phyloP scores from a whole-genome alignment of 2,113 vertebrate species.

The Seriola rivoliana region DNA sequence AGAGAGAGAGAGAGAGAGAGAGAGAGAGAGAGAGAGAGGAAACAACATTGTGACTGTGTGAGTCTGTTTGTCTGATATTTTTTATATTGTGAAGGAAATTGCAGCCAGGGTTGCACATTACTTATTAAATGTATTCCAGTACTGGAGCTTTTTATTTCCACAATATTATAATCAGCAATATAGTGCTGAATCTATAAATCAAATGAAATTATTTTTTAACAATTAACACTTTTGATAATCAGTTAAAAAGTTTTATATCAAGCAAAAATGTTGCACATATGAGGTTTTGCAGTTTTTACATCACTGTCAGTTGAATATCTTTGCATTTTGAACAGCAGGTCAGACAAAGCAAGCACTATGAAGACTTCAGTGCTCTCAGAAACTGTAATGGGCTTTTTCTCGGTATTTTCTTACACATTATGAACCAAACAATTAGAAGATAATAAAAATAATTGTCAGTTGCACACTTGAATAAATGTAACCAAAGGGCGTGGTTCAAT shows the following conservation, averaged over 20 bases:
- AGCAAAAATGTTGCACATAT: neutral
- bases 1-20: neutral
- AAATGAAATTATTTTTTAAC: neutral
- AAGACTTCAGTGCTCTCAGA: neutral
- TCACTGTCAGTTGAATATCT: neutral
- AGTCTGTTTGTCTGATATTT: neutral
- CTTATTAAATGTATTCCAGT: neutral
- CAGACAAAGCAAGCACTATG: no score
- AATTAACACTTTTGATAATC: neutral
- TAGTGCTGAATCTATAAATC: neutral
- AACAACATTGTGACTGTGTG: neutral
- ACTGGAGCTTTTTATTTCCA: neutral
- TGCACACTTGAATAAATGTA: neutral
- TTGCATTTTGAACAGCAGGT: neutral
- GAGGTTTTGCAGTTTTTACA: no score
- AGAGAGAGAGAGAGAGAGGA: constrained; percentile 15
- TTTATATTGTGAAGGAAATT: constrained; percentile 28
- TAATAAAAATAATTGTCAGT: neutral
- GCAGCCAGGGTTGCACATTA: neutral
- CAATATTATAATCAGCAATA: neutral
- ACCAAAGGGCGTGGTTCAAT: neutral
- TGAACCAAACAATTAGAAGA: neutral
- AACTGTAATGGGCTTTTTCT: neutral
- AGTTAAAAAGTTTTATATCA: neutral
- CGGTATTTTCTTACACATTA: neutral